Evolutionary conservation across 2,797 vertebrate species (phyloP).

Genomic region (Manis crassicaudata): DNA sequence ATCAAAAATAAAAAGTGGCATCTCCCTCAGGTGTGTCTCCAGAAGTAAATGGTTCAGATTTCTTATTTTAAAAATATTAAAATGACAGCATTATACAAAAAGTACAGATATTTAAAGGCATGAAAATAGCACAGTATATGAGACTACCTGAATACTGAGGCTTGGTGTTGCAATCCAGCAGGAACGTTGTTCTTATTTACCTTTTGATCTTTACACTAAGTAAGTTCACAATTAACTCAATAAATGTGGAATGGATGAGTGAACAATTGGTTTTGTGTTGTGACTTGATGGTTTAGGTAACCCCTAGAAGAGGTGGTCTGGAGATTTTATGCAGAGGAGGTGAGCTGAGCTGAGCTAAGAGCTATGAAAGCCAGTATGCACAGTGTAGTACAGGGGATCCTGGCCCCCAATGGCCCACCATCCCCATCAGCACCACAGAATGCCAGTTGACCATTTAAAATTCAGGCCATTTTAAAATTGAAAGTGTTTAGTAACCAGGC

Average conservation of each 20-base stretch:
- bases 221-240: neutral
- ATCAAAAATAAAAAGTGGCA: neutral
- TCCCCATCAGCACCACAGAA: neutral
- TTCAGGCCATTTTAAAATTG: neutral
- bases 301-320: neutral
- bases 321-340: too few relatives aligned
- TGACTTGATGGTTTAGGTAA: neutral
- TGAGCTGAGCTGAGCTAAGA: too few relatives aligned
- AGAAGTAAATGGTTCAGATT: neutral
- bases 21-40: neutral
- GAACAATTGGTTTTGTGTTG: neutral
- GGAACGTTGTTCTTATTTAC: neutral
- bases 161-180: neutral
- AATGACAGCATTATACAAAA: neutral
- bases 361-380: too few relatives aligned
- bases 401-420: too few relatives aligned
- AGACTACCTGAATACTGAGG: neutral
- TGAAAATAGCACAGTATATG: neutral
- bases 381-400: too few relatives aligned
- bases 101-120: neutral
- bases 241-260: neutral
- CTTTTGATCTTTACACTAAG: neutral
- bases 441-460: too few relatives aligned
- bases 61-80: neutral
- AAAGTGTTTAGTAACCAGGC: neutral